Evolutionary conservation across 2,888 invertebrate species (phyloP).

Genomic region (Xanthia icteritia): DNA sequence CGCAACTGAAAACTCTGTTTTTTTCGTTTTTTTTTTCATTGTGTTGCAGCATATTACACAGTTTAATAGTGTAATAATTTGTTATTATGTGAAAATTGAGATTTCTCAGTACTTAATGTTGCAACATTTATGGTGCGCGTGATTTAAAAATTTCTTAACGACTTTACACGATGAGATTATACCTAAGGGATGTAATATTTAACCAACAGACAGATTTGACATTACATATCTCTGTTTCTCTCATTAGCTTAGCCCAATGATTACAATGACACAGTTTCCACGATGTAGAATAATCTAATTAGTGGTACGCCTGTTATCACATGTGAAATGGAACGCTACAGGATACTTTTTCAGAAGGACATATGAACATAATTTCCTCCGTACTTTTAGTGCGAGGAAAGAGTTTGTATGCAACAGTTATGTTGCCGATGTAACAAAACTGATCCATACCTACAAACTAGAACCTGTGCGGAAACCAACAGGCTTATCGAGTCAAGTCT

Average conservation of each 20-base stretch:
- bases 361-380: background rate
- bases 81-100: conserved; percentile 55
- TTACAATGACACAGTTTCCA: conserved; percentile 65
- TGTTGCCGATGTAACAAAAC: background rate
- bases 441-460: too few relatives aligned
- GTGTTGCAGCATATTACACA: conserved; percentile 44
- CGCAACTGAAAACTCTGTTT: conserved; percentile 44
- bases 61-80: conserved; percentile 50
- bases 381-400: background rate
- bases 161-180: background rate
- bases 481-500: too few relatives aligned
- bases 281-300: conserved; percentile 64
- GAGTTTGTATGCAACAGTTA: background rate
- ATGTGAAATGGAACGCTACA: conserved; percentile 37
- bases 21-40: conserved; percentile 43
- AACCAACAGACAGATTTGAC: conserved; percentile 29
- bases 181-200: background rate
- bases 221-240: conserved; percentile 42
- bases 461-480: background rate
- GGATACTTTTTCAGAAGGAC: conserved; percentile 23
- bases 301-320: conserved; percentile 35
- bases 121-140: conserved; percentile 19
- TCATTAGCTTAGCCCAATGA: conserved; percentile 52
- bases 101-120: conserved; percentile 30
- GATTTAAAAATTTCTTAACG: background rate